Base-by-base conservation (phyloP, 1,140 invertebrate genomes). In the Tyrophagus putrescentiae region DNA sequence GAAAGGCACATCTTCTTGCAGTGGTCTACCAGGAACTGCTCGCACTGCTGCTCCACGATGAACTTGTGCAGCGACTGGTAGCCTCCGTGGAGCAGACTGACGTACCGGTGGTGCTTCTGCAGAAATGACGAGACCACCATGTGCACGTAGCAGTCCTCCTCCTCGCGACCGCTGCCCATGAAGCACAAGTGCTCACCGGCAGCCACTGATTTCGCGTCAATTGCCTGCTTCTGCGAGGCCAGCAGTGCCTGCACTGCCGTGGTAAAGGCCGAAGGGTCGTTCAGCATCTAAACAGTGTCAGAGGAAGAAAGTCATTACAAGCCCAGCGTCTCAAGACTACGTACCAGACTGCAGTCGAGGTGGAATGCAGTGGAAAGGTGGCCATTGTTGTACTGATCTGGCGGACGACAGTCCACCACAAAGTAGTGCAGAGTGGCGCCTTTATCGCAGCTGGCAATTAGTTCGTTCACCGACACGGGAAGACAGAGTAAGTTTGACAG, bases 91-190 rank as follows among this genome's bases (percentile, higher is more conserved):
- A 95, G 78, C 72, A 96, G 80, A 60, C 88, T 92, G 28, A 98
- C 87, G 72, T 90, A 93, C 64, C 85, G 82, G 0, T 85, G 87
- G 68, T 91, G 86, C 71, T 88, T 87, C 73, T 97, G 92, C 34
- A 98, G 76, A 74, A 98, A 98, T 60, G 89, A 90, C 7, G 93
- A 89, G 9, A 98, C 86, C 28, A 97, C 92, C 95, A 98, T 98
- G 68, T 96, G 85, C 4, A 94, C 89, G 71, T 93, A 94, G 68
- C 87, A 86, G 72, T 98, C 94, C 74, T 96, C 92, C 70, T 95
- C 89, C 67, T 88, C 83, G 32, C 87, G 78, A 1, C 94, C 94
- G 66, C 89, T 94, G 52, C 95, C 95, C 65, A 98, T 80, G 72
- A 98, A 97, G 71, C 93, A 97, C 48, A 98, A 76, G 73, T 98